Conservation (phyloP, 2,888 invertebrate genomes). For the Chymomyza amoena region DNA sequence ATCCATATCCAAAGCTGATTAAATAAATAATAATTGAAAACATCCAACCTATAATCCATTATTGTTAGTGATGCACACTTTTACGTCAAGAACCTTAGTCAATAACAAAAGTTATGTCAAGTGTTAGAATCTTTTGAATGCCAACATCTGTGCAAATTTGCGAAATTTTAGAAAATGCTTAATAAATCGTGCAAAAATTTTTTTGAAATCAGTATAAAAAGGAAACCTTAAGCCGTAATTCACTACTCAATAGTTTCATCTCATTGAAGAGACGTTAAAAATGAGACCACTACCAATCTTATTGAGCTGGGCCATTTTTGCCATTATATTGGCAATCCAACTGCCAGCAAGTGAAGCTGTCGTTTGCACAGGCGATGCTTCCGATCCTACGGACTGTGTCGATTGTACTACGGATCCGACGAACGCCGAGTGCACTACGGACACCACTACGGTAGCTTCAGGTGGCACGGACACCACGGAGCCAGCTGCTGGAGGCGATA, state of each 20-base stretch:
- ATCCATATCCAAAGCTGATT: too few relatives aligned
- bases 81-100: too few relatives aligned
- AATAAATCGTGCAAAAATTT: not conserved
- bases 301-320: conserved; percentile 20
- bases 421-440: conserved; percentile 21
- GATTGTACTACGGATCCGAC: conserved; percentile 16
- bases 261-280: not conserved
- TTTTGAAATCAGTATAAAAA: conserved; percentile 10
- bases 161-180: not conserved
- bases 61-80: too few relatives aligned
- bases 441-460: conserved; percentile 23
- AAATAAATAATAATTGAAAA: too few relatives aligned
- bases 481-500: not conserved
- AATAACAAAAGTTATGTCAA: too few relatives aligned
- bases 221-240: not conserved
- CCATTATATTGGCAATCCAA: conserved; percentile 11
- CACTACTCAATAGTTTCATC: not conserved
- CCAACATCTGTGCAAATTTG: not conserved
- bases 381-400: conserved; percentile 20
- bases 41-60: too few relatives aligned
- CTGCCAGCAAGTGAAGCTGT: conserved; percentile 12
- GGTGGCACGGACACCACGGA: not conserved
- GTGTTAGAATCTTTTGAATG: too few relatives aligned
- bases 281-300: conserved; percentile 27
- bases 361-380: conserved; percentile 8